Evolutionary conservation across 23 tunicate genomes (phyloP), one percentile per base, ranked within the genome.

Genomic region (Pegea sp.): DNA sequence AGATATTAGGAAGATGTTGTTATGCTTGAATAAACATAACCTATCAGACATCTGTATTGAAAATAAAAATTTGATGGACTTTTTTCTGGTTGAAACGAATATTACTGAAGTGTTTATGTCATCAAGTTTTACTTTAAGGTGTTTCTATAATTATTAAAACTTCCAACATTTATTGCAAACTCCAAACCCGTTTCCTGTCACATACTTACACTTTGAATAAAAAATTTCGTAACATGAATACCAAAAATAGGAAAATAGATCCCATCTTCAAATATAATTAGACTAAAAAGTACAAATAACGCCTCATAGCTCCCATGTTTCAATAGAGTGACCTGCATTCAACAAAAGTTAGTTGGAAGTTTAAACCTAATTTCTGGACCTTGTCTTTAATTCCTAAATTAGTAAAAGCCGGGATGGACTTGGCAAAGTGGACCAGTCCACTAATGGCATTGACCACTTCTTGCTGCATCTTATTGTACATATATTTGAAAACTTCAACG

Each of bases 251-350:
- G 84, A 6, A 84, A 33, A 11, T 54, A 33, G 52, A 73, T 44
- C 28, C 95, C 95, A 2, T 74, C 60, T 1, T 63, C 70, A 29
- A 50, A 49, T 16, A 84, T 46, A 24, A 68, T 31, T 38, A 26
- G 54, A 49, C 67, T 53, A 11, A 74, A 25, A 42, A 74, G 20
- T 1, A 84, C 95, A 33, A 84, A 84, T 28, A 84, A 33, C 6
- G 76, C 80, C 48, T 84, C 95, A 31, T 72, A 84, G 64, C 95
- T 84, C 0, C 95, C 95, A 33, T 62, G 69, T 53, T 84, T 84
- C 20, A 84, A 56, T 22, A 84, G 61, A 5, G 56, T 50, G 13
- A 84, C 84, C 92, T 78, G 31, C 24, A n/a, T n/a, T n/a, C n/a
- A n/a, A n/a, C n/a, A n/a, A n/a, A n/a, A n/a, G n/a, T n/a, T n/a